A percentile compares a stretch with the other conserved stretches of the same genome.
phyloP scores from a whole-genome alignment of 2,113 vertebrate genomes.

The Leucopternis melanops region DNA sequence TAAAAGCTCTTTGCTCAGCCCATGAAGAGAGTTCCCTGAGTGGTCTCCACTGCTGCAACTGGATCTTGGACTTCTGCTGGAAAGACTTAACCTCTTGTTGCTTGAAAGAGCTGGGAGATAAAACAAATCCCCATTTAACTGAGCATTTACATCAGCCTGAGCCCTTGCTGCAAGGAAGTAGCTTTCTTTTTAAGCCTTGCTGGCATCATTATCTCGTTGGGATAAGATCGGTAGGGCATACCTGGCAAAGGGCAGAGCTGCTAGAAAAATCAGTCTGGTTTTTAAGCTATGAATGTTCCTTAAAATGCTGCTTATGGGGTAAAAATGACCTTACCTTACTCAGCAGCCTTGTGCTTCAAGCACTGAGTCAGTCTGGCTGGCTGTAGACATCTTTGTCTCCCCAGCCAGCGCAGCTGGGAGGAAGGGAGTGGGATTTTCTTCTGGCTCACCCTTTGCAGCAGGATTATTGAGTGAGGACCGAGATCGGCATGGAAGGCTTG shows the following conservation, averaged over 20 bases:
- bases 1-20: neutral
- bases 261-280: neutral
- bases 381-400: neutral
- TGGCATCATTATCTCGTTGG: neutral
- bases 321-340: neutral
- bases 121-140: neutral
- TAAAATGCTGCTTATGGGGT: neutral
- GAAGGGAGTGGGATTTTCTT: neutral
- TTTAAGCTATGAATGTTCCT: neutral
- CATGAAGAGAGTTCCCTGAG: neutral
- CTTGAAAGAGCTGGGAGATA: neutral
- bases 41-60: neutral
- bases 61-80: neutral
- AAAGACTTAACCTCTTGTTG: neutral
- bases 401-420: neutral
- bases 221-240: neutral
- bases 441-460: neutral
- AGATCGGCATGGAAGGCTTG: neutral
- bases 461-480: neutral
- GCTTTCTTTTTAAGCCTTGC: neutral
- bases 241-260: neutral
- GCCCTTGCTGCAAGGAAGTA: neutral
- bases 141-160: neutral
- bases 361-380: neutral
- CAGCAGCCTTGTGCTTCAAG: neutral